Conservation (phyloP, 2,797 vertebrate species). For the Danio choprae region DNA sequence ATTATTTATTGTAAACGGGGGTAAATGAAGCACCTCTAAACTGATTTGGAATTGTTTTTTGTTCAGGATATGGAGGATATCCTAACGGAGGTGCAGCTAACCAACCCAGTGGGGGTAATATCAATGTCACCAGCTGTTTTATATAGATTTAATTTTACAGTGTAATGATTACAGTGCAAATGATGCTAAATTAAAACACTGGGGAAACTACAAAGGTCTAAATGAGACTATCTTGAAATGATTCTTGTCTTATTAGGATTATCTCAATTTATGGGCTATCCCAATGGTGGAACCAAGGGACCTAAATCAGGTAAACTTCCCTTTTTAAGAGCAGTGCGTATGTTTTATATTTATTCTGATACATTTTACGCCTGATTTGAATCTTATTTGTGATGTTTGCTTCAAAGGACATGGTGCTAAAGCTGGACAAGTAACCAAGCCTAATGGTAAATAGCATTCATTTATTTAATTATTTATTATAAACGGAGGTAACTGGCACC, state of each 20-base stretch:
- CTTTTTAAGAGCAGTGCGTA: neutral
- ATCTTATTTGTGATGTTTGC: neutral
- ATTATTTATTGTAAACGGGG: neutral
- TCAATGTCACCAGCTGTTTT: neutral
- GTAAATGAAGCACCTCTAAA: neutral
- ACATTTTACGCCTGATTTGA: neutral
- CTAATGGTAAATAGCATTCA: neutral
- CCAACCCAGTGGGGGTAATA: slow-evolving; percentile 52
- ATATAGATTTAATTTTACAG: too few relatives aligned
- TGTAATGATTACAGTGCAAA: too few relatives aligned
- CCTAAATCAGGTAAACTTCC: slow-evolving; percentile 68
- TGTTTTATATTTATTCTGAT: neutral
- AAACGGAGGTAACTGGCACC: neutral
- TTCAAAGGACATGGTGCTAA: slow-evolving; percentile 37
- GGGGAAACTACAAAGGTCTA: too few relatives aligned
- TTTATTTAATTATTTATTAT: neutral
- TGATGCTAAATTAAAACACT: too few relatives aligned
- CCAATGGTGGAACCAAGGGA: slow-evolving; percentile 59
- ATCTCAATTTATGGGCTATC: slow-evolving; percentile 65
- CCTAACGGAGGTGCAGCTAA: slow-evolving; percentile 44
- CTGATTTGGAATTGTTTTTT: neutral
- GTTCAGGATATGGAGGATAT: slow-evolving; percentile 50
- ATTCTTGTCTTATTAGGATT: neutral
- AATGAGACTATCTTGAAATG: neutral
- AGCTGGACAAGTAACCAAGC: slow-evolving; percentile 32